A percentile compares a stretch with the other conserved stretches of the same genome.
Evolutionary conservation across 2,113 vertebrate species (phyloP).

Genomic region (Maccullochella peelii): DNA sequence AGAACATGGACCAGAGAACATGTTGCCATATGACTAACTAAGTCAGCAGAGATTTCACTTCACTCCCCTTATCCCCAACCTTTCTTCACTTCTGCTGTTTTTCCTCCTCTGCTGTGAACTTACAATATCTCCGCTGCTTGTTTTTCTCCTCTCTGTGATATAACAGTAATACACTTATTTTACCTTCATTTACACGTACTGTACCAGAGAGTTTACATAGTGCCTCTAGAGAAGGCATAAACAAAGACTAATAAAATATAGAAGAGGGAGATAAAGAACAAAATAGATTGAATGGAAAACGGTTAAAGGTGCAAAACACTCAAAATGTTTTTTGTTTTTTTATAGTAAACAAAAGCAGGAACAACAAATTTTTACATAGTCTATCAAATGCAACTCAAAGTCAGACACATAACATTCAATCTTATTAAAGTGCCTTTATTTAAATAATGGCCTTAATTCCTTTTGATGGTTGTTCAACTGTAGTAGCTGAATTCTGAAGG

Average conservation of each 20-base stretch:
- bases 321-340: background rate
- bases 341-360: background rate
- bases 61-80: background rate
- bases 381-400: conserved; percentile 4
- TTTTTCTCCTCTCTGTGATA: conserved; percentile 21
- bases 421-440: background rate
- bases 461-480: background rate
- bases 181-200: conserved; percentile 32
- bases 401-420: background rate
- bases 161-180: conserved; percentile 11
- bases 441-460: background rate
- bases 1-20: conserved; percentile 42
- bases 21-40: conserved; percentile 60
- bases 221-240: conserved; percentile 13
- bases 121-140: background rate
- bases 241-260: conserved; percentile 33
- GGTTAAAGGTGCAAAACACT: conserved; percentile 7
- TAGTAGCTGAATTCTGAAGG: background rate
- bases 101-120: background rate
- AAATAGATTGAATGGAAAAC: background rate
- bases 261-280: background rate
- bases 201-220: conserved; percentile 2
- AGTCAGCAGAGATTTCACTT: conserved; percentile 58
- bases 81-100: background rate
- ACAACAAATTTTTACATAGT: background rate